Base-by-base conservation (phyloP, 2,113 vertebrate genomes). In the Platysternon megacephalum region DNA sequence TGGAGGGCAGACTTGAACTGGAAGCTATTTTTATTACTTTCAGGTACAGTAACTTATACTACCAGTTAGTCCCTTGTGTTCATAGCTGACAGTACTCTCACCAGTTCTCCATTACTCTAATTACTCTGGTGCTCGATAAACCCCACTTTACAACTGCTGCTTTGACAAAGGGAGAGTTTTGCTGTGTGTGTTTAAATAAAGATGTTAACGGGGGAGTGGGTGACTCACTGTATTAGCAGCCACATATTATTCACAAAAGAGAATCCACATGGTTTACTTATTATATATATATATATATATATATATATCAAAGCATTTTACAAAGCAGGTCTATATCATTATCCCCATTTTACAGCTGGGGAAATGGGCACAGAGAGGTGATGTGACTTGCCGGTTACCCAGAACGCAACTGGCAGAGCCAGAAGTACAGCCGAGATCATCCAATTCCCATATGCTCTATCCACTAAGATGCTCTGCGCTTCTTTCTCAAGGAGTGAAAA, bases 1-100 rank as follows among this genome's bases (percentile, higher is more conserved):
- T 0, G 16, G 97, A 96, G 96, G 97, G 97, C 97, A 97, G 92
- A 82, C 97, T 97, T 97, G 94, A 97, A 93, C 3, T 88, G 90
- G 83, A 91, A 95, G 95, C 91, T 84, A 10, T 39, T 80, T 91
- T 74, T 96, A 55, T 51, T 86, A 2, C 79, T 93, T 76, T 79
- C 74, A 79, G 74, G 94, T 89, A 51, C 80, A 76, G 46, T 81
- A 86, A 89, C 11, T 93, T 85, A 74, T 92, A 95, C 87, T 90
- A 87, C 5, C 32, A 74, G 65, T 16, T 78, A 84, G 51, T 91
- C 68, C 86, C 65, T 91, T 1, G 24, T 89, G 74, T 86, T 93
- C 82, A 28, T 78, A 90, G 76, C 49, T 72, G 79, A 17, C 82
- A 81, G 79, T 53, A 56, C 5, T 94, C 78, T 91, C 90, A 55